A percentile compares a stretch with the other conserved stretches of the same genome.
Conservation (phyloP, 1,140 invertebrate genomes). For the Lucilia cuprina region DNA sequence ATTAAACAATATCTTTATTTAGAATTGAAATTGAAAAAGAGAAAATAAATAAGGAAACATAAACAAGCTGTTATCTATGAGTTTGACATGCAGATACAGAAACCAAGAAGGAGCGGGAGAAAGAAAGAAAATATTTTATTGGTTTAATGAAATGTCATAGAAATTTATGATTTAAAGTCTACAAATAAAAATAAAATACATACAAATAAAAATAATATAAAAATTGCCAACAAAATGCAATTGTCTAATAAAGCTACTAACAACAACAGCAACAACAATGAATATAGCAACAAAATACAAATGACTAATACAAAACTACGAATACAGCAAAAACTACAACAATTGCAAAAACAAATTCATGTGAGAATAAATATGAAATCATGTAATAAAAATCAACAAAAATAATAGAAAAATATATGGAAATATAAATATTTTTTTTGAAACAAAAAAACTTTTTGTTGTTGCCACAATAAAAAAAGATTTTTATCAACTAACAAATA, state of each 20-base stretch:
- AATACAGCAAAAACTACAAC: background rate
- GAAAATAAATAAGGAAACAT: background rate
- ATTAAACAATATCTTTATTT: background rate
- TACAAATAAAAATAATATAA: background rate
- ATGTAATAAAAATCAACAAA: conserved; percentile 28
- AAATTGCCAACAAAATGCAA: conserved; percentile 24
- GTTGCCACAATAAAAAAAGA: conserved; percentile 12
- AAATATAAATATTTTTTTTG: background rate
- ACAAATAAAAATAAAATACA: conserved; percentile 12
- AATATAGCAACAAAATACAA: background rate
- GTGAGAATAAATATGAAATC: conserved; percentile 26
- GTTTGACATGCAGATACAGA: background rate
- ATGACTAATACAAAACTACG: conserved; percentile 19
- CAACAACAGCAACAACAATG: background rate
- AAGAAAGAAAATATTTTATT: background rate
- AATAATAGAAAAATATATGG: background rate
- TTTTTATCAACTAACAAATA: background rate
- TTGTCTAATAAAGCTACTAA: background rate
- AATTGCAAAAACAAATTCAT: background rate
- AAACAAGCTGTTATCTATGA: background rate
- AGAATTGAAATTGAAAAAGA: background rate
- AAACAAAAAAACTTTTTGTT: background rate
- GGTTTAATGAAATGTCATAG: conserved; percentile 1
- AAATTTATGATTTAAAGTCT: conserved; percentile 1
- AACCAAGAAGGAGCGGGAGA: background rate